These are phyloP conservation scores for Bruchidius siliquastri DNA, from an alignment of 2,888 invertebrate species.

Conservation along the genomic window DNA sequence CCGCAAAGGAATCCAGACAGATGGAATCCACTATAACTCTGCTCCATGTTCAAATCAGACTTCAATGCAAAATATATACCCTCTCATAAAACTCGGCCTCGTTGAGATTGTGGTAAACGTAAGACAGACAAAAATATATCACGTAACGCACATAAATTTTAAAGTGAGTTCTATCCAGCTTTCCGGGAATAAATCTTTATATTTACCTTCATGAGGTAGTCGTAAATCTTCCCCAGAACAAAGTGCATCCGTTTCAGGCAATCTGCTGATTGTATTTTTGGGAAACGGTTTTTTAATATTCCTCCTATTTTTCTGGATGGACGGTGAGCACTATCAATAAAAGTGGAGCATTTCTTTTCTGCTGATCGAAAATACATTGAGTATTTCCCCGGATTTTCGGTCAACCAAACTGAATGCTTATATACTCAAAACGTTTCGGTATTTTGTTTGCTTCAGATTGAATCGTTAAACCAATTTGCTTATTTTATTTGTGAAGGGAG, in stretches of 20 bases:
- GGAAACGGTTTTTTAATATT: not conserved
- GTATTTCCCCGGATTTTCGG: too few species aligned
- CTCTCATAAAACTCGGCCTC: not conserved
- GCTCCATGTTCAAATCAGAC: too few species aligned
- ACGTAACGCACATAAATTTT: not conserved
- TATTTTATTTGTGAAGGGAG: too few species aligned
- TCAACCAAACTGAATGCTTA: too few species aligned
- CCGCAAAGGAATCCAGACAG: too few species aligned
- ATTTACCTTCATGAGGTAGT: not conserved
- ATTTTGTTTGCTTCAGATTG: too few species aligned
- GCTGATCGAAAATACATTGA: too few species aligned
- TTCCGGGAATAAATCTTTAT: not conserved
- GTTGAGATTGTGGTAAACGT: constrained; percentile 1
- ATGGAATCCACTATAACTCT: too few species aligned
- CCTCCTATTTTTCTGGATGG: not conserved
- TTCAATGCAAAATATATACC: not conserved
- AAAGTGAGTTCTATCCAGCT: not conserved
- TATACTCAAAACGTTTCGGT: too few species aligned
- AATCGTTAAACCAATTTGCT: too few species aligned
- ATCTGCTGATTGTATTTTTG: not conserved
- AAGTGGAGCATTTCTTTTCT: too few species aligned
- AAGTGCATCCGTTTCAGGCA: not conserved
- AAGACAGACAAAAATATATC: constrained; percentile 5
- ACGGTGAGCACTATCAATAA: not conserved
- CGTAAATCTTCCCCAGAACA: not conserved